phyloP scores from a whole-genome alignment of 2,888 invertebrate species.

The Molorchus minor region DNA sequence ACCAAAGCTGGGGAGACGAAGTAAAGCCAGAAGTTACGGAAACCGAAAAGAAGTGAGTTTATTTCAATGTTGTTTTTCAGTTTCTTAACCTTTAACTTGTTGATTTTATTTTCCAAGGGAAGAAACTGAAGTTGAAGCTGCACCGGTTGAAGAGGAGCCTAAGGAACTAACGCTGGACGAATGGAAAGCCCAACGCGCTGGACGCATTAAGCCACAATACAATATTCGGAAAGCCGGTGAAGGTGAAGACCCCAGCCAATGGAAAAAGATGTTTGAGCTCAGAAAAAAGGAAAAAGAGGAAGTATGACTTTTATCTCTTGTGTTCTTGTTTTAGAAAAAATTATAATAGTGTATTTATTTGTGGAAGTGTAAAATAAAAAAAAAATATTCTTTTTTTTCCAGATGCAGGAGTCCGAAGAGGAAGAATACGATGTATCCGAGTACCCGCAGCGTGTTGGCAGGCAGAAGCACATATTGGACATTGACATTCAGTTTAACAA shows the following conservation, averaged over 20 bases:
- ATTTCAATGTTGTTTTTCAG: slow-evolving; percentile 8
- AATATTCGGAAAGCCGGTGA: slow-evolving; percentile 94
- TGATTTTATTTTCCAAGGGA: slow-evolving; percentile 48
- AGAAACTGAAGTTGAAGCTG: slow-evolving; percentile 54
- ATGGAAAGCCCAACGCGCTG: slow-evolving; percentile 88
- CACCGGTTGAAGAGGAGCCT: slow-evolving; percentile 76
- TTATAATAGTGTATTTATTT: too few relatives aligned
- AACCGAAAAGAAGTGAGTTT: slow-evolving; percentile 44
- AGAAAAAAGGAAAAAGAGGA: slow-evolving; percentile 74
- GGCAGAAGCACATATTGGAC: slow-evolving; percentile 85
- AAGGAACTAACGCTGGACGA: slow-evolving; percentile 93
- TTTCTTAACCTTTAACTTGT: slow-evolving; percentile 9
- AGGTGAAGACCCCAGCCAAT: slow-evolving; percentile 89
- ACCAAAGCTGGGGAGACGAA: slow-evolving; percentile 63
- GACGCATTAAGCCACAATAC: slow-evolving; percentile 85
- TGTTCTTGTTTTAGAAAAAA: too few relatives aligned
- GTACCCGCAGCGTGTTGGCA: slow-evolving; percentile 86
- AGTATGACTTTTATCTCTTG: too few relatives aligned
- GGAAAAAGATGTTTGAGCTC: slow-evolving; percentile 89
- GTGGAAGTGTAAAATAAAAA: not conserved
- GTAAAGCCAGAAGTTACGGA: slow-evolving; percentile 62
- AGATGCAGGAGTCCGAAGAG: slow-evolving; percentile 57
- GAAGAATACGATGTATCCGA: slow-evolving; percentile 78
- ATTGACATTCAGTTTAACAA: slow-evolving; percentile 91
- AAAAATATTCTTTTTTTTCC: slow-evolving; percentile 1